Conservation (phyloP, 2,888 invertebrate species). For the Atethmia centrago region DNA sequence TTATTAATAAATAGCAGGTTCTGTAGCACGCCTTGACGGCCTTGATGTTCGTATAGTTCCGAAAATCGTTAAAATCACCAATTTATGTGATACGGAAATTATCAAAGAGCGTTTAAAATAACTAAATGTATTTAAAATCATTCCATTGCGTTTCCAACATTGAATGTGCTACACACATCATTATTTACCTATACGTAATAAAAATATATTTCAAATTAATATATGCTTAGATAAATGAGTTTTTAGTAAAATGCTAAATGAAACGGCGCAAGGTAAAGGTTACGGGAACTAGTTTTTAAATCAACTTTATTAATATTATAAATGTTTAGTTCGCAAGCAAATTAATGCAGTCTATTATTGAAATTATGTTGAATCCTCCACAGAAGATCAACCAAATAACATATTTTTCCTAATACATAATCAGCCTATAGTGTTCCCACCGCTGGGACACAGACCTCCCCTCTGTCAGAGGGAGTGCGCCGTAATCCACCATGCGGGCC, state of each 20-base stretch:
- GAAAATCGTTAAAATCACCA: background rate
- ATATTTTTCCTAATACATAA: background rate
- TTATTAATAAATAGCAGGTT: background rate
- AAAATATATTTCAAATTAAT: constrained; percentile 31
- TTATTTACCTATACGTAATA: constrained; percentile 26
- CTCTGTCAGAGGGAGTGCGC: too few species aligned
- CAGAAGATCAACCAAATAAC: too few species aligned
- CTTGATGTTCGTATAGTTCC: background rate
- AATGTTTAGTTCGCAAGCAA: background rate
- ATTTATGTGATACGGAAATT: background rate
- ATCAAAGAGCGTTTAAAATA: constrained; percentile 9
- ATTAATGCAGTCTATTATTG: too few species aligned
- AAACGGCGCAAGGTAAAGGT: constrained; percentile 29
- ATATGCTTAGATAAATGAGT: constrained; percentile 34
- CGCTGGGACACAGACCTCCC: too few species aligned
- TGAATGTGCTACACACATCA: constrained; percentile 1
- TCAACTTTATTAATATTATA: background rate
- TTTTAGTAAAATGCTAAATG: constrained; percentile 22
- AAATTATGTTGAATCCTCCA: background rate
- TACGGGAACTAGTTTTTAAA: constrained; percentile 9
- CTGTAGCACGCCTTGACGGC: background rate
- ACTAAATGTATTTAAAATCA: constrained; percentile 55
- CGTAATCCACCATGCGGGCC: too few species aligned
- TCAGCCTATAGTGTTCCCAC: too few species aligned
- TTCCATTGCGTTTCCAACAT: constrained; percentile 47